Percentiles rank a stretch among this genome's conserved stretches.
These are phyloP conservation scores for Mobula birostris DNA, from an alignment of 2,113 vertebrate species.

Conservation along the genomic window DNA sequence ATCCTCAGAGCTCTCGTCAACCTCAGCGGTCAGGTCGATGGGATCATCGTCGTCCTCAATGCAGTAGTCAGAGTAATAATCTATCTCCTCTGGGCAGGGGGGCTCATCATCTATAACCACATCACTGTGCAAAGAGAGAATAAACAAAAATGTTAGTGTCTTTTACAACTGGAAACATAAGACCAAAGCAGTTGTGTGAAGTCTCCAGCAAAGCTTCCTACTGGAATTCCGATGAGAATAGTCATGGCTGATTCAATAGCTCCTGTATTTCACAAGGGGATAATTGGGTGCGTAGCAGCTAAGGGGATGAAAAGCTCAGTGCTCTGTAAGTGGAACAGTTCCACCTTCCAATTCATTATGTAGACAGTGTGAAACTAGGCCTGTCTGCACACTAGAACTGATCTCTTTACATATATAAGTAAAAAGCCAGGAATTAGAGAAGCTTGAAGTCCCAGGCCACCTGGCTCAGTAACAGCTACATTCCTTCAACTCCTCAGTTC, in stretches of 20 bases:
- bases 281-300: not conserved
- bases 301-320: not conserved
- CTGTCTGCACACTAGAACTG: not conserved
- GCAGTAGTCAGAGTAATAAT: conserved; percentile 60
- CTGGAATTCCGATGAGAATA: not conserved
- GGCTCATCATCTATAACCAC: conserved; percentile 73
- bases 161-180: not conserved
- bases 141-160: not conserved
- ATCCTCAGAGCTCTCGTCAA: conserved; percentile 44
- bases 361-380: not conserved
- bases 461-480: no score
- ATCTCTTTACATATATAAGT: not conserved
- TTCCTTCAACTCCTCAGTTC: no score
- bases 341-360: not conserved
- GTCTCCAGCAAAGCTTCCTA: not conserved
- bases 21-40: conserved; percentile 52
- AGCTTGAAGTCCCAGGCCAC: no score
- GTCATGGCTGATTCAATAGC: not conserved
- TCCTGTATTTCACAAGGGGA: not conserved
- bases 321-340: not conserved
- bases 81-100: conserved; percentile 71
- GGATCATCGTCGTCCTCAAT: conserved; percentile 49
- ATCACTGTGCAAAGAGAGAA: conserved; percentile 36
- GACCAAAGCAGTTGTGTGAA: not conserved
- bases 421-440: no score